Base-by-base conservation (phyloP, 2,113 vertebrate species). In the Tursiops truncatus region DNA sequence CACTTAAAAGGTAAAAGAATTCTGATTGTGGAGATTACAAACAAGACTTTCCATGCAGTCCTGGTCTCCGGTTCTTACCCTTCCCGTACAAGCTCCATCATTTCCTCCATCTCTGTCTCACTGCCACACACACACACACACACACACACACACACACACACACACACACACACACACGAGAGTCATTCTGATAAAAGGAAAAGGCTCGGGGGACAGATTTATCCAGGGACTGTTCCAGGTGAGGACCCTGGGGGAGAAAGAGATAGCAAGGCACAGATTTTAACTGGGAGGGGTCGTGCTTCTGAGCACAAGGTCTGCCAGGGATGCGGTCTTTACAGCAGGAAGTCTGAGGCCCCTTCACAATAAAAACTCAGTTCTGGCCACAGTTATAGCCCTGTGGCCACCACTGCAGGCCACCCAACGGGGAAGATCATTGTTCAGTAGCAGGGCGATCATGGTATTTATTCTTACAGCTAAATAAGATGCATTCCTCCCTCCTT, bases 201-300 rank as follows among this genome's bases (percentile, higher is more conserved):
- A 41, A 25, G 4, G 13, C 1, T 0, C 10, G 53, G 41, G 28
- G 6, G 13, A 23, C 18, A 28, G 38, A 21, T 23, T 65, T 80
- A 12, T 89, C 26, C 41, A 74, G 47, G 10, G 70, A 41, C 58
- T 41, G 9, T 71, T 80, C 21, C 2, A n/a, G 53, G 38, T 15
- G 82, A 36, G 79, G 26, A 33, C 13, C 28, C 36, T n/a, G 47
- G 36, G 14, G 50, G 18, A 38, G 71, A 63, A 44, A 58, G 38
- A 56, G 11, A 53, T n/a, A 6, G 20, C 25, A 38, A 21, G 8
- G 6, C 2, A 1, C 26, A 41, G 33, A 31, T 36, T 80, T n/a
- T 33, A 41, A 4, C 74, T 63, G 76, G 18, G 5, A 8, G 3
- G 12, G 36, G 8, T 28, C 8, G 0, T 9, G 20, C 41, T 65